Evolutionary conservation across 1,140 invertebrate genomes (phyloP).

Genomic region (Macrocentrus cingulum): DNA sequence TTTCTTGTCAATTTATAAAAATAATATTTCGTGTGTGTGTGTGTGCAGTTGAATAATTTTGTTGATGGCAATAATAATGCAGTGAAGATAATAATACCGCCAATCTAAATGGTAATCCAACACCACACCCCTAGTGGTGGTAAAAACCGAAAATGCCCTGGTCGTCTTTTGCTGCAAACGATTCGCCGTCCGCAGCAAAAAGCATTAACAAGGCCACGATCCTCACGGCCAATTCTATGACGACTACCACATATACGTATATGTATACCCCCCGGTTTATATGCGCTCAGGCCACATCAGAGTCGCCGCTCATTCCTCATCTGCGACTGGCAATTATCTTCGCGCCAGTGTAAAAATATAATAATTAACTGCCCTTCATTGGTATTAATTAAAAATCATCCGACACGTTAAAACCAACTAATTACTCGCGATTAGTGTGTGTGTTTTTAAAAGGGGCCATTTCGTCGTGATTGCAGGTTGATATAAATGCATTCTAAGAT

Average conservation of each 20-base stretch:
- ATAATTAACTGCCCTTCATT: constrained; percentile 50
- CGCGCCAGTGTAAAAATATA: constrained; percentile 49
- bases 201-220: constrained; percentile 49
- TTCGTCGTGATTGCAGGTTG: background rate
- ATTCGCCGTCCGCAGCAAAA: constrained; percentile 36
- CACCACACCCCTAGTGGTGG: constrained; percentile 49
- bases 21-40: background rate
- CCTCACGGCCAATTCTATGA: constrained; percentile 35
- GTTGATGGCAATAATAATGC: background rate
- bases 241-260: constrained; percentile 18
- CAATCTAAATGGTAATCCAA: constrained; percentile 59
- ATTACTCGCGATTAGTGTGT: background rate
- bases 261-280: background rate
- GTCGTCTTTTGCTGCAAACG: constrained; percentile 5
- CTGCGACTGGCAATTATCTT: constrained; percentile 43
- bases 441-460: background rate
- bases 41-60: background rate
- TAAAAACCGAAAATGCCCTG: constrained; percentile 43
- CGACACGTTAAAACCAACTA: constrained; percentile 21
- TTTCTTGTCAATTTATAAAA: constrained; percentile 11
- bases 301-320: constrained; percentile 1
- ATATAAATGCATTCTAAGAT: background rate
- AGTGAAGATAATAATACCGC: background rate
- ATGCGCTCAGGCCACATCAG: constrained; percentile 7
- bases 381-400: constrained; percentile 43